Evolutionary conservation across 2,888 invertebrate species (phyloP).

Genomic region (Ormyrus nitidulus): DNA sequence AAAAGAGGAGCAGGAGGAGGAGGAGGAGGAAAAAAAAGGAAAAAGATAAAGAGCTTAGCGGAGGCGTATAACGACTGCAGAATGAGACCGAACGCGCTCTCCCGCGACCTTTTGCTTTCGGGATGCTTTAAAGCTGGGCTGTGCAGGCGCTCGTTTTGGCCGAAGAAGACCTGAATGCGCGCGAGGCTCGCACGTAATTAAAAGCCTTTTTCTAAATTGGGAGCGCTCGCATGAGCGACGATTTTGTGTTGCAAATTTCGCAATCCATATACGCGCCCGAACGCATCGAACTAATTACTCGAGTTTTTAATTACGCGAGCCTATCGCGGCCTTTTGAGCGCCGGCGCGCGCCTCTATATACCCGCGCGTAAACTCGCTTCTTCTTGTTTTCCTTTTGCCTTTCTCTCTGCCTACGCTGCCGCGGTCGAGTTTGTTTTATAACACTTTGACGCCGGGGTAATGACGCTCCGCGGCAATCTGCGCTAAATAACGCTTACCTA

Average conservation of each 20-base stretch:
- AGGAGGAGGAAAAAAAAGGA: neutral
- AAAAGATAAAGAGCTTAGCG: slow-evolving; percentile 45
- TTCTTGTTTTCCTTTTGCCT: neutral
- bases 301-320: slow-evolving; percentile 24
- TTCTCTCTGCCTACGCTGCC: neutral
- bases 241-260: neutral
- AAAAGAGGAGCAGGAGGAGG: neutral
- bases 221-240: slow-evolving; percentile 14
- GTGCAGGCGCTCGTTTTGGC: neutral
- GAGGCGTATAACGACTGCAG: slow-evolving; percentile 23
- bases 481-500: slow-evolving; percentile 24
- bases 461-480: neutral
- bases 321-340: neutral
- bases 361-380: neutral
- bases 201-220: slow-evolving; percentile 43
- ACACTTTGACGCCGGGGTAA: neutral
- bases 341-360: neutral
- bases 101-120: slow-evolving; percentile 26
- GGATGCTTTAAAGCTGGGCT: neutral
- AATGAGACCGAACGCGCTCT: slow-evolving; percentile 35
- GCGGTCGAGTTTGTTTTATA: neutral
- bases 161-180: neutral
- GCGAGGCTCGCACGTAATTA: slow-evolving; percentile 33
- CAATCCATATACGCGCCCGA: neutral
- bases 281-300: slow-evolving; percentile 43